Base-by-base conservation (phyloP, 2,797 vertebrate species). In the Danionella dracula region DNA sequence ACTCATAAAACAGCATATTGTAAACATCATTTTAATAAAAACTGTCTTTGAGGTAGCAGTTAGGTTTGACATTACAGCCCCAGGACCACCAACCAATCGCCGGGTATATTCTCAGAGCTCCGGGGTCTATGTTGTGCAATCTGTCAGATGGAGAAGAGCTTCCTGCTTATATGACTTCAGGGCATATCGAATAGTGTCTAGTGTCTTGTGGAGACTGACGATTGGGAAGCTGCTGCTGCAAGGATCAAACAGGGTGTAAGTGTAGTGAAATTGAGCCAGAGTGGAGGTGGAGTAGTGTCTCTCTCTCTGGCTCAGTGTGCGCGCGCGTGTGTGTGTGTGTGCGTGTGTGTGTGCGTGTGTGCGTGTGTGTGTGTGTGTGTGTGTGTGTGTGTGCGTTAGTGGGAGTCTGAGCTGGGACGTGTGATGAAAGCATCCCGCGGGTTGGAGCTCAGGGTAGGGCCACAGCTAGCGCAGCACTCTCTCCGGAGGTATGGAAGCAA, bases 401-500 rank as follows among this genome's bases (percentile, higher is more conserved):
- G 38, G 53, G 29, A 63, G 59, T 68, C 46, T 63, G 65, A 62
- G 65, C 58, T 53, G 58, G 64, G 53, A 56, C 23, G 23, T 46
- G 58, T 69, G 58, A 62, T 55, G 67, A 70, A 70, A 63, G 45
- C 38, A 37, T 56, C 42, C 59, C 56, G 58, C 51, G 71, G 61
- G 68, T 72, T 63, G 48, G 45, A 57, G 58, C 60, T 35, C 44
- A 57, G 59, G 70, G 46, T 56, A 51, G 58, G 66, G 59, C 65
- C 71, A 56, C 31, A 67, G 70, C 37, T 31, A 67, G 70, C 37
- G 35, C 46, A 64, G 34, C 58, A 60, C 60, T 66, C 75, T 77
- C 71, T 38, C 48, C 8, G 71, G 83, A 83, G 88, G 86, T 92
- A 94, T 95, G 92, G 93, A 95, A 95, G 89, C 91, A 96, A 94